Conservation (phyloP, 1,140 invertebrate species). For the Pissodes strobi region DNA sequence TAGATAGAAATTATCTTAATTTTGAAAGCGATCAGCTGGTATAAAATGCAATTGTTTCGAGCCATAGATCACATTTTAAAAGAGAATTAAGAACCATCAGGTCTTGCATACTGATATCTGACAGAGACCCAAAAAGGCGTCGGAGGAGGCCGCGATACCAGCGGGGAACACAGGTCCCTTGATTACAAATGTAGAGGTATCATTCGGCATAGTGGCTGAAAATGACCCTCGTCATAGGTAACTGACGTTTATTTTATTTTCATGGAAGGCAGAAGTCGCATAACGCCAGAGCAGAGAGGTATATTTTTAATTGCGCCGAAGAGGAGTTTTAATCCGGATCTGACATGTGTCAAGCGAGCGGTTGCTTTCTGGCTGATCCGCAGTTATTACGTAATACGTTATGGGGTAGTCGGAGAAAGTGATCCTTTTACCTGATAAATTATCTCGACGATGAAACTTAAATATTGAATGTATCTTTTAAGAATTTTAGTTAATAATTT, state of each 20-base stretch:
- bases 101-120: constrained; percentile 12
- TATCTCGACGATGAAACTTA: too few species aligned
- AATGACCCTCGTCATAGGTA: constrained; percentile 33
- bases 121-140: constrained; percentile 18
- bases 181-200: constrained; percentile 32
- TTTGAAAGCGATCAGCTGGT: too few species aligned
- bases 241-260: constrained; percentile 39
- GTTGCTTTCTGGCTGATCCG: neutral
- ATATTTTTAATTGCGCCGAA: constrained; percentile 32
- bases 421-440: too few species aligned
- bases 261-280: constrained; percentile 31
- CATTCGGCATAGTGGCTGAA: constrained; percentile 24
- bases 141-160: constrained; percentile 16
- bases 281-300: constrained; percentile 17
- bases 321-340: constrained; percentile 28
- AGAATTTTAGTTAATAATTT: too few species aligned
- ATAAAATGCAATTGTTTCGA: too few species aligned
- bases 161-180: constrained; percentile 22
- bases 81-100: constrained; percentile 1
- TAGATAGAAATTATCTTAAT: too few species aligned
- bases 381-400: too few species aligned
- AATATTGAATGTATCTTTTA: too few species aligned
- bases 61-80: neutral
- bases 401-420: too few species aligned
- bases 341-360: constrained; percentile 26